phyloP scores from a whole-genome alignment of 2,888 invertebrate genomes.

The Notodonta dromedarius region DNA sequence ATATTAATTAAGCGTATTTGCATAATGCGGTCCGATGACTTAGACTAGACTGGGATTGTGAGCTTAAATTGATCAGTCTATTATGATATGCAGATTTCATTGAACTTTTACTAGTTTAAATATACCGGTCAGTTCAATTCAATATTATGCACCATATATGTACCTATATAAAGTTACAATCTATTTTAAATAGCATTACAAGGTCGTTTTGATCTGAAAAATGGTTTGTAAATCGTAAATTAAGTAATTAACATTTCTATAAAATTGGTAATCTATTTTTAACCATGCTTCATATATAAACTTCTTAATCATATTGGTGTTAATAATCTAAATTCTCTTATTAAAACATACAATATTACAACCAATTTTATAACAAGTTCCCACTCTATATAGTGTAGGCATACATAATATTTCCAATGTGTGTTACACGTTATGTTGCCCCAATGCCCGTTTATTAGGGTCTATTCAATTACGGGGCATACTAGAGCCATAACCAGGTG shows the following conservation, averaged over 20 bases:
- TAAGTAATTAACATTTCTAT: too few relatives aligned
- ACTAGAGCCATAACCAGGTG: neutral
- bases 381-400: too few relatives aligned
- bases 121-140: too few relatives aligned
- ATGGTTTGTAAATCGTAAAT: too few relatives aligned
- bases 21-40: constrained; percentile 44
- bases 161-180: too few relatives aligned
- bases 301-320: too few relatives aligned
- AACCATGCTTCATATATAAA: too few relatives aligned
- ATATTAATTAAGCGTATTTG: constrained; percentile 54
- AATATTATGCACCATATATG: too few relatives aligned
- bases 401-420: neutral
- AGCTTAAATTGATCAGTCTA: neutral
- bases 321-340: neutral
- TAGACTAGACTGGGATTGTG: constrained; percentile 8
- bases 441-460: constrained; percentile 15
- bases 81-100: neutral
- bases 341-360: neutral
- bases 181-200: too few relatives aligned
- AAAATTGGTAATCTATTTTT: too few relatives aligned
- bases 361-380: neutral
- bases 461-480: constrained; percentile 19
- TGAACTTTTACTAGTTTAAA: too few relatives aligned
- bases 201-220: too few relatives aligned
- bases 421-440: constrained; percentile 9